phyloP scores from a whole-genome alignment of 2,888 invertebrate species.

The Auanema freiburgensis region DNA sequence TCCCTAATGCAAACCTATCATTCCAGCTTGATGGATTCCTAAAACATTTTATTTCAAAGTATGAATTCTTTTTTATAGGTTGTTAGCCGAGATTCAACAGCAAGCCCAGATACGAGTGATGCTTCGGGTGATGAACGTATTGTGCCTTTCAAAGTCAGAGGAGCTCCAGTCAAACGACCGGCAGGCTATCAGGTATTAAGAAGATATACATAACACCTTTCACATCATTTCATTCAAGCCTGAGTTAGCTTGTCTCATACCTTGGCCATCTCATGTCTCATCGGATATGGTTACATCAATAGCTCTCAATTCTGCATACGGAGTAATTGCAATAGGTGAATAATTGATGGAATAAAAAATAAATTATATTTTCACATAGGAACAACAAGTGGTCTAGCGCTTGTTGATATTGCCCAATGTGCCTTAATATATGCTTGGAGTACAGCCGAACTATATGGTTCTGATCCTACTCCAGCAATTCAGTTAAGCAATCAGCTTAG shows the following conservation, averaged over 20 bases:
- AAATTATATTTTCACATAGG: constrained; percentile 22
- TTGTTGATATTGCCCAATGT: constrained; percentile 50
- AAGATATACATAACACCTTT: background rate
- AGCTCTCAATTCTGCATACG: constrained; percentile 91
- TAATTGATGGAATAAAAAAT: background rate
- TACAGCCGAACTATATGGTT: constrained; percentile 52
- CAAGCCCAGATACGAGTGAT: constrained; percentile 49
- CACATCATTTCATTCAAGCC: constrained; percentile 70
- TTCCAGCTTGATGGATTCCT: background rate
- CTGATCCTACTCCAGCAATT: constrained; percentile 51
- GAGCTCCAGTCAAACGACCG: constrained; percentile 80
- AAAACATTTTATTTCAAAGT: background rate
- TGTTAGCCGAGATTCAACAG: constrained; percentile 40
- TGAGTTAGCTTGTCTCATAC: constrained; percentile 88
- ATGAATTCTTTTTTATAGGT: constrained; percentile 26
- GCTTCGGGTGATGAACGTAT: constrained; percentile 44
- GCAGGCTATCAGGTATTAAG: constrained; percentile 79
- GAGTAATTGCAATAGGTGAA: constrained; percentile 70
- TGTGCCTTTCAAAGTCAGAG: constrained; percentile 70
- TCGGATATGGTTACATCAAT: constrained; percentile 85
- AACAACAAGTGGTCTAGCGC: constrained; percentile 38
- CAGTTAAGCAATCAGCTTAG: constrained; percentile 37
- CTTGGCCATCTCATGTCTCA: constrained; percentile 73
- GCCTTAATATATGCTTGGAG: constrained; percentile 59
- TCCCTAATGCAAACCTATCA: background rate